Evolutionary conservation across 2,888 invertebrate genomes (phyloP), one percentile per base, ranked within the genome.

Genomic region (Tillus elongatus): DNA sequence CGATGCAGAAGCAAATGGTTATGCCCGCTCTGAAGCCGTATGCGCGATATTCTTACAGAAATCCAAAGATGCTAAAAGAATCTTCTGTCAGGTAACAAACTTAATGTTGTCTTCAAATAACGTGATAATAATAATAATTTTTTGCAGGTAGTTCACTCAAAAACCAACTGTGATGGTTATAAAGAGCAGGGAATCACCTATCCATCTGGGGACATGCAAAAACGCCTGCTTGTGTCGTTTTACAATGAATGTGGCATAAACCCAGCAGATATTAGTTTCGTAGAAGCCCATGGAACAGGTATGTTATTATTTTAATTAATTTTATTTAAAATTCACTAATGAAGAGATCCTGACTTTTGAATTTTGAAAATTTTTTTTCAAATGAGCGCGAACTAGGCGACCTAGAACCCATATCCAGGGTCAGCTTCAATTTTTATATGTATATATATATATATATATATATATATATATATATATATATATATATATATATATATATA

Each of bases 231-330:
- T 1, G 63, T 67, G 1, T 77, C 81, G 52, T 76, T 81, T 53
- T 81, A 81, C 53, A 67, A 73, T 30, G 80, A 81, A 56, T 79
- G 83, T 45, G 72, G 75, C 30, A 65, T 92, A 10, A 73, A 78
- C 37, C 88, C 90, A 0, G 64, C 66, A 2, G 64, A 68, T 1
- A 69, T 93, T 36, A 77, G 78, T 47, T 93, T 80, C 57, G 73
- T 93, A 2, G 93, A 93, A 61, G 88, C 91, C 35, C 93, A 92
- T 50, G 83, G 85, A 45, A 85, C 86, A 37, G 86, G 85, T 55
- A 51, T n/a, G n/a, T n/a, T n/a, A n/a, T n/a, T n/a, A n/a, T n/a
- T n/a, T n/a, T n/a, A n/a, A n/a, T n/a, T n/a, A n/a, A n/a, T n/a
- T n/a, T n/a, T n/a, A n/a, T n/a, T n/a, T n/a, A n/a, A n/a, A n/a